Evolutionary conservation across 2,797 vertebrate species (phyloP).

Genomic region (Acanthis flammea): DNA sequence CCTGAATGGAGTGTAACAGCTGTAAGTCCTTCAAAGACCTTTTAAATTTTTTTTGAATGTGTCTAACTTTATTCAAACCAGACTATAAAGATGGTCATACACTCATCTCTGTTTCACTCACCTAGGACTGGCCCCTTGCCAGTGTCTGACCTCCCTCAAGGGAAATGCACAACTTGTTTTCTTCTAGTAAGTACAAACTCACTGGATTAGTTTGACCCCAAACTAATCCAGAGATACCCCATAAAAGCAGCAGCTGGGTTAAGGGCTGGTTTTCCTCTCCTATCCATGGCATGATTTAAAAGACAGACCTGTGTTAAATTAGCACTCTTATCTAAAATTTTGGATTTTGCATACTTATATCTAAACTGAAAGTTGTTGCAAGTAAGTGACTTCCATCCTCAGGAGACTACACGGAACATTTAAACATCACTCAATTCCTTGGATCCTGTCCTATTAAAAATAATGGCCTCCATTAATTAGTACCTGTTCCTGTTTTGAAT

Average conservation of each 20-base stretch:
- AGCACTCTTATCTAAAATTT: background rate
- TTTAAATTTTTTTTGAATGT: fast-evolving
- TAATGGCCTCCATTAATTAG: slow-evolving; percentile 49
- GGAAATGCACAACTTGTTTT: background rate
- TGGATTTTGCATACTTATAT: background rate
- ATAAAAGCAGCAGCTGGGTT: background rate
- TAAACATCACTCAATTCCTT: background rate
- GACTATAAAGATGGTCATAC: background rate
- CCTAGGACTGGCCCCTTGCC: background rate
- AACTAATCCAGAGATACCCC: too few relatives aligned
- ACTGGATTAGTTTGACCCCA: background rate
- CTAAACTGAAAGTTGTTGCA: background rate
- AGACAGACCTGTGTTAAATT: background rate
- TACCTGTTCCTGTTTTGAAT: slow-evolving; percentile 18
- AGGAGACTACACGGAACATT: background rate
- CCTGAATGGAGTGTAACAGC: background rate
- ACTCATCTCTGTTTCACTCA: background rate
- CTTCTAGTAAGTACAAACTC: background rate
- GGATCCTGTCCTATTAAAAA: slow-evolving; percentile 22
- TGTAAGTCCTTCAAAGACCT: background rate
- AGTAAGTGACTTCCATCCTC: background rate
- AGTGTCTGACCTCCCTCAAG: background rate
- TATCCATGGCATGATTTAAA: background rate
- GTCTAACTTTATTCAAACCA: background rate
- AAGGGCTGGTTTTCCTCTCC: background rate